A percentile compares a stretch with the other conserved stretches of the same genome.
Evolutionary conservation across 2,888 invertebrate genomes (phyloP).

Genomic region (Anthrax anthrax): DNA sequence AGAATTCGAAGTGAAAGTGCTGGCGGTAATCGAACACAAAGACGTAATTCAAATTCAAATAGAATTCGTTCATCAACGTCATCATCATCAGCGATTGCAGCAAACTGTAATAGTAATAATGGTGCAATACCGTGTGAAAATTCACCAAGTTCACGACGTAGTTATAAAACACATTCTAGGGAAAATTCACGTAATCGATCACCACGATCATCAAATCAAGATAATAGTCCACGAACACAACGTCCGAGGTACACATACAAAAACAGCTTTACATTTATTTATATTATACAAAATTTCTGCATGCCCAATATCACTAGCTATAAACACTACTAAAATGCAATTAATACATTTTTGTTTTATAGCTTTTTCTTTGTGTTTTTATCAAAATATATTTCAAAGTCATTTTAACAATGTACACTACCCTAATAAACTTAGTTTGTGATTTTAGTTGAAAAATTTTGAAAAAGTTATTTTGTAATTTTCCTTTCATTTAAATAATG

Average conservation of each 20-base stretch:
- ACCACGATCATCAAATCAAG: conserved; percentile 5
- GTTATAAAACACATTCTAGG: conserved; percentile 25
- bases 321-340: too few species aligned
- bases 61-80: conserved; percentile 21
- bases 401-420: too few species aligned
- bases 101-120: conserved; percentile 23
- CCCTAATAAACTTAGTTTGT: too few species aligned
- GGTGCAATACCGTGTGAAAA: conserved; percentile 29
- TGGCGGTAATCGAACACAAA: conserved; percentile 22
- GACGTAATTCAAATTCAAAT: conserved; percentile 36
- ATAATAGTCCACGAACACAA: neutral
- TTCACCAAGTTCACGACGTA: conserved; percentile 32
- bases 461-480: too few species aligned
- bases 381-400: too few species aligned
- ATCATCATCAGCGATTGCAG: neutral
- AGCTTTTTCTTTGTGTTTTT: too few species aligned
- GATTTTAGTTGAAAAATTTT: too few species aligned
- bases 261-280: neutral
- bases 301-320: too few species aligned
- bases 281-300: neutral
- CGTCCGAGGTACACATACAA: conserved; percentile 17
- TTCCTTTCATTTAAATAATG: neutral
- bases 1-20: conserved; percentile 18
- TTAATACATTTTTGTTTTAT: too few species aligned
- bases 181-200: conserved; percentile 27